These are phyloP conservation scores for Agonopterix heracliana DNA, from an alignment of 2,888 invertebrate genomes.

Conservation along the genomic window DNA sequence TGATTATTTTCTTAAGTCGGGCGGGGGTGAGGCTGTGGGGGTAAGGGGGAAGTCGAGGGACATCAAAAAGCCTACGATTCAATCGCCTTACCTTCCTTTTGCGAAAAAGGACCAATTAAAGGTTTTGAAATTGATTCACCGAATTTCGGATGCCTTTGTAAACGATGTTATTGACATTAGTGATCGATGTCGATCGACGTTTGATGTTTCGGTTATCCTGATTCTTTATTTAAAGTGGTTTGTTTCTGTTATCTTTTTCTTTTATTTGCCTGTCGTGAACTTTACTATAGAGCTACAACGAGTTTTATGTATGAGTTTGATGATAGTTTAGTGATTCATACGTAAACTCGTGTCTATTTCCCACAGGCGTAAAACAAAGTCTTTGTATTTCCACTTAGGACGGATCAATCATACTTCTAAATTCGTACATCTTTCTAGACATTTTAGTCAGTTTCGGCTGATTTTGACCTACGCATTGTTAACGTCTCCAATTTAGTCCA, in stretches of 20 bases:
- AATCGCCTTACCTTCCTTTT: conserved; percentile 39
- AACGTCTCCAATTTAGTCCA: no score
- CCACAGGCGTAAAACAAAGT: no score
- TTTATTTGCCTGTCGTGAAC: not conserved
- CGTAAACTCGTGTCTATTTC: no score
- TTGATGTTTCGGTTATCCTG: conserved; percentile 30
- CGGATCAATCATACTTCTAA: no score
- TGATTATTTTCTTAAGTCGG: conserved; percentile 54
- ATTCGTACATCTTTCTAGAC: no score
- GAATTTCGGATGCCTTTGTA: conserved; percentile 47
- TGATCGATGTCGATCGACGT: conserved; percentile 33
- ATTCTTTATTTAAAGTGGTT: not conserved
- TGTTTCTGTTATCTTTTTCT: not conserved
- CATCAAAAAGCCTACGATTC: conserved; percentile 48
- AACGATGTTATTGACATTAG: conserved; percentile 55
- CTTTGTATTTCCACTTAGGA: no score
- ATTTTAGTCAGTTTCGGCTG: no score
- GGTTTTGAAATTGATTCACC: conserved; percentile 65
- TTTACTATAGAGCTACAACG: no score
- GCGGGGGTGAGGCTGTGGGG: not conserved
- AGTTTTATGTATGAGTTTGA: no score
- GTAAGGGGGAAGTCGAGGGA: conserved; percentile 23
- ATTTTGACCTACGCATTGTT: no score
- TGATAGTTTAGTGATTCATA: no score
- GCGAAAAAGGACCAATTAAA: conserved; percentile 57